phyloP scores from a whole-genome alignment of 1,140 invertebrate species.

The Halyomorpha halys region DNA sequence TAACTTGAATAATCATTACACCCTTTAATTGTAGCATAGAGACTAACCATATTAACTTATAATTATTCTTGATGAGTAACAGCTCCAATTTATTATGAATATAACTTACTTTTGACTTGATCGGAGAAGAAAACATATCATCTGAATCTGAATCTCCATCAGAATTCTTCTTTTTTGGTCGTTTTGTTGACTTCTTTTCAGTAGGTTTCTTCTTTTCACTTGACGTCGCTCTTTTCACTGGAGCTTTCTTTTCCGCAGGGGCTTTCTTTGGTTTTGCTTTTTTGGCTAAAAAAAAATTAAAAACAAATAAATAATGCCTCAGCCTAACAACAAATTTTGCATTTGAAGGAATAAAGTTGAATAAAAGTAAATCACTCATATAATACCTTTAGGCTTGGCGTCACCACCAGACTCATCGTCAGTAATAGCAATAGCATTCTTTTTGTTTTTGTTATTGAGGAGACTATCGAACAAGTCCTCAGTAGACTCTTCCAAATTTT shows the following conservation, averaged over 20 bases:
- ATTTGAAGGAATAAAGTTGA: no score
- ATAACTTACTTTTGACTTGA: conserved; percentile 11
- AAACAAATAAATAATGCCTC: no score
- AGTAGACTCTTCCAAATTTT: conserved; percentile 1
- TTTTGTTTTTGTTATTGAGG: background rate
- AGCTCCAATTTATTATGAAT: no score
- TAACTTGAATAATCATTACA: no score
- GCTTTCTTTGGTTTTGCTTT: conserved; percentile 15
- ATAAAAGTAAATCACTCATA: no score
- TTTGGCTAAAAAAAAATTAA: background rate
- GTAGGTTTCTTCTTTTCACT: conserved; percentile 10
- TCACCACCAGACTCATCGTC: conserved; percentile 1
- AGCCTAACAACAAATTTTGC: no score
- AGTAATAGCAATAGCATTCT: background rate
- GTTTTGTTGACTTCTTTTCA: conserved; percentile 20
- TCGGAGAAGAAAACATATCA: conserved; percentile 2
- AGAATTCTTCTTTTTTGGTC: conserved; percentile 12
- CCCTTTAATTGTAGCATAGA: no score
- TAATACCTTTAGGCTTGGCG: background rate
- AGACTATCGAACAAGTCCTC: conserved; percentile 2
- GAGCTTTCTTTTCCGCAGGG: background rate
- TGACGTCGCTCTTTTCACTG: background rate
- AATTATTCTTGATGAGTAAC: no score
- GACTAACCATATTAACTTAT: no score
- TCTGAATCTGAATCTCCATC: conserved; percentile 7